Evolutionary conservation across 2,888 invertebrate species (phyloP), one percentile per base, ranked within the genome.

Genomic region (Aproaerema taeniolella): DNA sequence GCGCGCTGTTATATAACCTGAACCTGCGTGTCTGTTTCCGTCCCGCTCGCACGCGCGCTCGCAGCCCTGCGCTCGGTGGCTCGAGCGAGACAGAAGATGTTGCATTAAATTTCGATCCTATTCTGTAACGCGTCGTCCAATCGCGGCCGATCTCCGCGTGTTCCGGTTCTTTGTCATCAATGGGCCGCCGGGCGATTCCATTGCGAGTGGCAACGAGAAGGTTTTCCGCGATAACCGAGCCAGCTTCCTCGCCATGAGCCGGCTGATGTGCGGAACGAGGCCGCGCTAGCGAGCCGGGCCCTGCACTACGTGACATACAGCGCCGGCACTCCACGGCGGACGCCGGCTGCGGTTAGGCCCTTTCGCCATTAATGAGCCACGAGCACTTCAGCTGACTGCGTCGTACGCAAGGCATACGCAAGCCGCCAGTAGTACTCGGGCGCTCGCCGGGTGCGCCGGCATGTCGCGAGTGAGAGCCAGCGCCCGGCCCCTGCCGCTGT

Each of bases 91-190:
- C 46, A 55, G 50, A 53, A 45, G 46, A 69, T 55, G 53, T 72
- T 74, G 77, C 81, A 80, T 80, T 82, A 68, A 80, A 80, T 75
- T 81, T 85, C 83, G 85, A 85, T 85, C 81, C 69, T 77, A 72
- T 77, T 82, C 80, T 75, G 74, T 75, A 72, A 74, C 63, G 74
- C 72, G 70, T 75, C 72, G 83, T 81, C 90, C 90, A 90, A 90
- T 90, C 88, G 87, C 81, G 83, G 73, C 71, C 80, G 81, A 85
- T 37, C 85, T 83, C 75, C 69, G 81, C 83, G 87, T 87, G 88
- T 89, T 89, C 89, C 85, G 86, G 82, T 89, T 89, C 90, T 90
- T 89, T 90, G 90, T 90, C 90, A 90, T 90, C 90, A 90, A 90
- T 90, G 90, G 89, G 88, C 87, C 85, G 87, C 86, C 87, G 88